Base-by-base conservation (phyloP, 2,888 invertebrate genomes). In the Drosophila fulvimacula region DNA sequence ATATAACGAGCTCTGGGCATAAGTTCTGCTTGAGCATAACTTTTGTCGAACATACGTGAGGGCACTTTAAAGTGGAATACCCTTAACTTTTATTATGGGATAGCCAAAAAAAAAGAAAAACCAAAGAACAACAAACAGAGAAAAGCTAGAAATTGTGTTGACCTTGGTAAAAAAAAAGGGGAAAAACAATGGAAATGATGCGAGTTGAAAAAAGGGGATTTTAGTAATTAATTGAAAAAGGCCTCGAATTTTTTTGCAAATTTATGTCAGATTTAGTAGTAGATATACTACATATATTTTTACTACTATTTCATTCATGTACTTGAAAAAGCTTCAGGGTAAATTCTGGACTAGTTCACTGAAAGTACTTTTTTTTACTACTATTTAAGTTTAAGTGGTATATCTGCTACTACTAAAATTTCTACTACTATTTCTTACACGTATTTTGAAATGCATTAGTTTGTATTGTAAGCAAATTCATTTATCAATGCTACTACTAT, bases 21-120 rank as follows among this genome's bases (percentile, higher is more conserved):
- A 51, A 55, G 55, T 61, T 60, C 53, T 36, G 46, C n/a, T 27
- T 39, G 32, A 46, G 59, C 66, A 58, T 41, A 71, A 72, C 57
- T 76, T 76, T 78, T 52, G 2, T 19, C 21, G 5, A 64, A 48
- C 58, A 63, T 63, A 68, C 80, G 48, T 48, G 62, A 75, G 51
- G 34, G 57, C 69, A 66, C 36, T 76, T 65, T 65, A 66, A 73
- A 63, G 27, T 48, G 67, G 39, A 52, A 58, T 59, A 53, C 42
- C 60, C 67, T 61, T 27, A 80, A 64, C 60, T 53, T 44, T 41
- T 38, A 10, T 32, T 44, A 34, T 44, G 70, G 19, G 24, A 44
- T 49, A 41, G 58, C 7, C 34, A 4, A 10, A 11, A 58, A 57
- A 13, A 34, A n/a, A 57, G 3, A 3, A 56, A 58, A 15, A 27